Base-by-base conservation (phyloP, 2,797 vertebrate species). In the Anniella stebbinsi region DNA sequence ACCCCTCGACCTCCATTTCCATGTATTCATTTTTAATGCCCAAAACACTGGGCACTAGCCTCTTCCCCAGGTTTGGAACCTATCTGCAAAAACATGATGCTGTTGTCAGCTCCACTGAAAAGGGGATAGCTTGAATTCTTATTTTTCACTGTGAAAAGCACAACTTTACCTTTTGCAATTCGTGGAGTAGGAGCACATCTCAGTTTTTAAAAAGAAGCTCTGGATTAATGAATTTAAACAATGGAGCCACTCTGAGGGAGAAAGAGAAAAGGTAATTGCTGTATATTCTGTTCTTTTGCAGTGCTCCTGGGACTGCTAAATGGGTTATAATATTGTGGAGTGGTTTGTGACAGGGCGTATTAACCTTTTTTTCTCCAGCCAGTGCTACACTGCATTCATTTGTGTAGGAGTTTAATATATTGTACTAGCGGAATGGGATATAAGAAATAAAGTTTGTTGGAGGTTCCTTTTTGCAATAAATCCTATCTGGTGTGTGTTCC, bases 161-260 rank as follows among this genome's bases (percentile, higher is more conserved):
- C 45, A 48, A 28, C 54, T 33, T 83, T 30, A 83, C 30, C 36
- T 76, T 66, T 17, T 73, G 30, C 66, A 75, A n/a, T 83, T n/a
- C 7, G 45, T 38, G 15, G 48, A 57, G 23, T 70, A 54, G 38
- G 25, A 77, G 54, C 23, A 75, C 30, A 36, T n/a, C 51, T 72
- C 45, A 66, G 33, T 45, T 70, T 38, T 80, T 38, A 48, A 25
- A 69, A 75, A 75, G 15, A 84, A 77, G 18, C n/a, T 84, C n/a
- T 77, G 48, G 60, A 67, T 84, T 84, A 89, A 89, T 89, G 88
- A 67, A 78, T 77, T 89, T 77, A 69, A 89, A 78, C 72, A 84
- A 84, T 69, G 66, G 45, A 78, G 36, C 60, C 45, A 78, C 36
- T 89, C 28, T 69, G 45, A 89, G 45, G 28, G 45, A 88, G 36